Evolutionary conservation across 1,140 invertebrate genomes (phyloP).

Genomic region (Drosophila biarmipes): DNA sequence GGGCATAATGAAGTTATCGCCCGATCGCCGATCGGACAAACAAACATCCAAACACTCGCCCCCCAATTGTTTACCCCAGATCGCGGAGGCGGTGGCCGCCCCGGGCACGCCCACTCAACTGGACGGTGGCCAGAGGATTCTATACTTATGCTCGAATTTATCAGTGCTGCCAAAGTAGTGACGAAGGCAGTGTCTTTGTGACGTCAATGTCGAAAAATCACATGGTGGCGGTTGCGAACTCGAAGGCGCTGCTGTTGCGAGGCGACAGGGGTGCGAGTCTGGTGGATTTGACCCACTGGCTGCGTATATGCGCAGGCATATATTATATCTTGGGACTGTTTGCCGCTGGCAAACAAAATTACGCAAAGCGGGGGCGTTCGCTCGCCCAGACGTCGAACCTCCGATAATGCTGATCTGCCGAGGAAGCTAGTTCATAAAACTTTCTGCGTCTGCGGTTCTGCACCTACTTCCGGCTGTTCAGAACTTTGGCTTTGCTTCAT

Average conservation of each 20-base stretch:
- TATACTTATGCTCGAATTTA: conserved; percentile 29
- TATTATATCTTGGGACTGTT: neutral
- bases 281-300: conserved; percentile 13
- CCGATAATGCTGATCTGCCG: neutral
- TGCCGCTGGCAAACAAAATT: conserved; percentile 1
- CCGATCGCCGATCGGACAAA: conserved; percentile 26
- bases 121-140: conserved; percentile 6
- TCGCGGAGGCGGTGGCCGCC: conserved; percentile 18
- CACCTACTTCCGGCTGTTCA: neutral
- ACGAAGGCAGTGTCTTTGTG: conserved; percentile 44
- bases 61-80: conserved; percentile 8
- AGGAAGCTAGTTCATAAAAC: neutral
- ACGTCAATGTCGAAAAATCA: conserved; percentile 45
- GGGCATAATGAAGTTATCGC: conserved; percentile 44
- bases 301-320: neutral
- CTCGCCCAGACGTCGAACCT: neutral
- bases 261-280: conserved; percentile 1
- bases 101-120: conserved; percentile 3
- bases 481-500: neutral
- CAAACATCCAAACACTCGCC: conserved; percentile 36
- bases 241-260: neutral
- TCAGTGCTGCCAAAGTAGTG: conserved; percentile 13
- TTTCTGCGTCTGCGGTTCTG: neutral
- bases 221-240: conserved; percentile 18
- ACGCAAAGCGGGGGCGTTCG: too few relatives aligned